Evolutionary conservation across 2,888 invertebrate genomes (phyloP), one percentile per base, ranked within the genome.

Genomic region (Ichneumoninae sp.): DNA sequence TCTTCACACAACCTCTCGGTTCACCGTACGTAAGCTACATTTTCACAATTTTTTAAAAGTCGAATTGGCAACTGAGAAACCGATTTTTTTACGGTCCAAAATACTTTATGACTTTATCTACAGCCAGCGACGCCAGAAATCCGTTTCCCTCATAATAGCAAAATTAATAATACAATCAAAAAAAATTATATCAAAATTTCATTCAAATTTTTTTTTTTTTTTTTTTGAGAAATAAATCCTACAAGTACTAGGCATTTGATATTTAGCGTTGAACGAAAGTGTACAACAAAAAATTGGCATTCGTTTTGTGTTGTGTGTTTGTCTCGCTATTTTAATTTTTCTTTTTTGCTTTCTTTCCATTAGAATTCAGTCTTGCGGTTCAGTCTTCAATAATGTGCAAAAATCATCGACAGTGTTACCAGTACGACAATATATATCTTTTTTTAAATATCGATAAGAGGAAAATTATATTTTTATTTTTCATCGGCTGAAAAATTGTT

Each of bases 301-400:
- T 65, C 22, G 57, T 19, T 47, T 50, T 33, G 26, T 68, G n/a
- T 5, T 44, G n/a, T 57, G 54, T 62, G 22, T 80, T 47, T 69
- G 30, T 40, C 6, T 65, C n/a, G 40, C 68, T 50, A 26, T 33
- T 68, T 69, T 77, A 66, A 40, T 22, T 75, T 52, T 47, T 54
- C 57, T 50, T 13, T 76, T 36, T 36, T 40, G 33, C 52, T 68
- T 57, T 62, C 72, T 72, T 60, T 71, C 77, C 50, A 22, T 69
- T 76, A 44, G 50, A 65, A 50, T 78, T 82, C 82, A 83, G 83
- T 83, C 83, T 83, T 71, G 79, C 79, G 66, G 54, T 83, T 83
- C 83, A 83, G 83, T 83, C 83, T 83, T 76, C 69, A 75, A 47
- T 71, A 70, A 83, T 79, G 65, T 72, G 69, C 78, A 79, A 75